phyloP scores from a whole-genome alignment of 1,140 invertebrate genomes.

The Batillaria attramentaria region DNA sequence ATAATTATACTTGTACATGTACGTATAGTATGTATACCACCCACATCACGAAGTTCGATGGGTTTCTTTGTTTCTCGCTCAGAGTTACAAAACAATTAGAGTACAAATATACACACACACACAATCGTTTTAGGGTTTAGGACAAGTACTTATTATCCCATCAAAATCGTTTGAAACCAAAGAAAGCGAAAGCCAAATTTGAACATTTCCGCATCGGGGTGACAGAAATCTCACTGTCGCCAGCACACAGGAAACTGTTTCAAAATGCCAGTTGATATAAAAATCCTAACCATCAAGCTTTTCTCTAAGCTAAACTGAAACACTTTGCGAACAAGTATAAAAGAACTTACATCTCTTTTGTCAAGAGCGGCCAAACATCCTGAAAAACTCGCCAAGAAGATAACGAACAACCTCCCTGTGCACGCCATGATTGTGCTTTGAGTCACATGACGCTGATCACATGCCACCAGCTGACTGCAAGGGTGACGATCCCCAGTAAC shows the following conservation, averaged over 20 bases:
- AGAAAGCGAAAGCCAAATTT: no score
- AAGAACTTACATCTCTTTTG: constrained; percentile 27
- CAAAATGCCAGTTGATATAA: constrained; percentile 10
- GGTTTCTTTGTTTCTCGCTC: no score
- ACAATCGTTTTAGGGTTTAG: background rate
- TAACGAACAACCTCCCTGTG: background rate
- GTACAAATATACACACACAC: background rate
- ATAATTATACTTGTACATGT: background rate
- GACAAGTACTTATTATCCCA: no score
- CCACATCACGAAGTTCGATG: no score
- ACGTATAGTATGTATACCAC: background rate
- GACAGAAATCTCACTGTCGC: no score
- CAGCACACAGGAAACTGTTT: no score
- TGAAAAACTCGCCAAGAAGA: constrained; percentile 5
- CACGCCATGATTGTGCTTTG: constrained; percentile 14
- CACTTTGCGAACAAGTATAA: no score
- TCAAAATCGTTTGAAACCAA: no score
- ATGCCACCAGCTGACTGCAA: background rate
- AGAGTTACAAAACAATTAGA: background rate
- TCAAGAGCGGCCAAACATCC: background rate
- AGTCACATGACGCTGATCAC: constrained; percentile 27
- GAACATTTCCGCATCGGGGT: no score
- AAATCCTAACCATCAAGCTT: no score
- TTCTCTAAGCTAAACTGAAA: no score
- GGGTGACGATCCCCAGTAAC: background rate